These are phyloP conservation scores for Parnassius glacialis DNA, from an alignment of 2,888 invertebrate genomes.

Conservation along the genomic window DNA sequence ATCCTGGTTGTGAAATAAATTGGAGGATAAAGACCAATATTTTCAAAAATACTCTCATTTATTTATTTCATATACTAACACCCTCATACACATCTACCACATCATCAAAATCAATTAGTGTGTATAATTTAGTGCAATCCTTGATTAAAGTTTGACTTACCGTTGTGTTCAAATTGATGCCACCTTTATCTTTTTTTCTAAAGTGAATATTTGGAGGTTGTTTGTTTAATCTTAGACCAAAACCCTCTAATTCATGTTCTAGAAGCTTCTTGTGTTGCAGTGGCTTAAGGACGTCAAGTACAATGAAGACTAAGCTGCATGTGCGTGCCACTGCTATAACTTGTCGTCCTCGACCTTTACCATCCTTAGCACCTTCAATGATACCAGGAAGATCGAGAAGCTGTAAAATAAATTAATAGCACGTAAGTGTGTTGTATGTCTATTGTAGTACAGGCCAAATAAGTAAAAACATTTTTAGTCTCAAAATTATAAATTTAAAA, in stretches of 20 bases:
- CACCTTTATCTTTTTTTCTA: slow-evolving; percentile 98
- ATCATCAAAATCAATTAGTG: no score
- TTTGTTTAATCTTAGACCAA: slow-evolving; percentile 97
- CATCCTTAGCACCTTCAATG: slow-evolving; percentile 99
- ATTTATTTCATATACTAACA: no score
- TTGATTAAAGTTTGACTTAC: slow-evolving; percentile 69
- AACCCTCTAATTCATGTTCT: slow-evolving; percentile 99
- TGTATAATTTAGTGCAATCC: no score
- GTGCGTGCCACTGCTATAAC: slow-evolving; percentile 99
- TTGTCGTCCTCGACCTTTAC: slow-evolving; percentile 98
- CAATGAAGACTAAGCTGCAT: slow-evolving; percentile 98
- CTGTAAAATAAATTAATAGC: slow-evolving; percentile 67
- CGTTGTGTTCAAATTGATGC: slow-evolving; percentile 95
- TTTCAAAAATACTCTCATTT: no score
- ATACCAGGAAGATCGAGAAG: slow-evolving; percentile 99
- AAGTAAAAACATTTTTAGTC: no score
- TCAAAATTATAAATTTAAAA: no score
- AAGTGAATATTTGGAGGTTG: slow-evolving; percentile 98
- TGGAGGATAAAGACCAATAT: no score
- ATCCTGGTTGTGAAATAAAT: no score
- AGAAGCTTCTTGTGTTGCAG: slow-evolving; percentile 97
- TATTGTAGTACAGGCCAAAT: no score
- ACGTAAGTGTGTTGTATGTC: not conserved
- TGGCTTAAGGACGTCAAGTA: slow-evolving; percentile 98
- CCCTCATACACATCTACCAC: no score